Evolutionary conservation across 2,797 vertebrate genomes (phyloP), one percentile per base, ranked within the genome.

Genomic region (Gallinago stenura): DNA sequence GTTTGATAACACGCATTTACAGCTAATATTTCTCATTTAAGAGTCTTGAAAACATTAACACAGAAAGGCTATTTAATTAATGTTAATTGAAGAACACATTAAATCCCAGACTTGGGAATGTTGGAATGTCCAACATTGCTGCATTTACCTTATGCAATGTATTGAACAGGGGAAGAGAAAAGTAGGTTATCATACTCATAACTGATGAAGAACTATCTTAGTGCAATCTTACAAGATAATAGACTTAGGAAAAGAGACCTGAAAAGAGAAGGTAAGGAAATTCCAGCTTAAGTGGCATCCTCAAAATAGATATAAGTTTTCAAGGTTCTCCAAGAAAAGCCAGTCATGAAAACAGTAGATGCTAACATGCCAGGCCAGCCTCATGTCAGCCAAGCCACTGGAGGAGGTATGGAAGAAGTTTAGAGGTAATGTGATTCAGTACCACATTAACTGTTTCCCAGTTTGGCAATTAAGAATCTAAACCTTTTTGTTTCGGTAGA

Each of bases 51-150:
- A 94, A 93, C 50, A 53, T 71, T 87, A 87, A 65, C 76, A 53
- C 22, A 81, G 50, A 88, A 89, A 71, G n/a, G 37, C 69, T 91
- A 24, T 89, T 89, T 85, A 91, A 75, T 88, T 88, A 93, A 71
- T 76, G 28, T 6, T 86, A 46, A 75, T 58, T 88, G 50, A 91
- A 46, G 45, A 88, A 43, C 16, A 61, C 16, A 35, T 77, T 81
- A 86, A 88, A 83, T 86, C 31, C 15, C 50, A 68, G 41, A 33
- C 33, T 33, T 33, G 33, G 33, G 33, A 33, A 33, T 33, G 33
- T 33, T 33, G 33, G 33, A 71, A 54, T 13, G 4, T 71, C 25
- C 28, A 33, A 28, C 37, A 50, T 7, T 73, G 17, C 14, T 75
- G 5, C 15, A 28, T 83, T 89, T 90, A 64, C 57, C 39, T 89